Evolutionary conservation across 2,797 vertebrate genomes (phyloP).

Genomic region (Lepidocolaptes lacrymiger): DNA sequence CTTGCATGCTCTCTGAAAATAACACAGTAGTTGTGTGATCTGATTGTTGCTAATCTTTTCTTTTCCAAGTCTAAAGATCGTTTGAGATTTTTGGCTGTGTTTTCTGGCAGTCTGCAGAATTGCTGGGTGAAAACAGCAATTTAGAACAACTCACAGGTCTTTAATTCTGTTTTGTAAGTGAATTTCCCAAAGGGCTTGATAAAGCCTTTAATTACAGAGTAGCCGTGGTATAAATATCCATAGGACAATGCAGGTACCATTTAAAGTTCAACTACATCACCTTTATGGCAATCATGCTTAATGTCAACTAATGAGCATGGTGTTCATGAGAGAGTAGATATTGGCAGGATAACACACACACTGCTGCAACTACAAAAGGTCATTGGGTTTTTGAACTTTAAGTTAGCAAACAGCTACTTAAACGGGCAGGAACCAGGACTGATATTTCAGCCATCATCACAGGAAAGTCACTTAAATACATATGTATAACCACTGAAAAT

Average conservation of each 20-base stretch:
- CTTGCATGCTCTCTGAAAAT: conserved; percentile 14
- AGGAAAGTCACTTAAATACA: background rate
- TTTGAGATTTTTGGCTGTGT: background rate
- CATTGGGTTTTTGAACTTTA: conserved; percentile 32
- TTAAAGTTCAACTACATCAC: conserved; percentile 21
- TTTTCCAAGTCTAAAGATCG: background rate
- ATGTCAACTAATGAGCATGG: background rate
- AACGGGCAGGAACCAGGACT: background rate
- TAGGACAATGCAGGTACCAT: background rate
- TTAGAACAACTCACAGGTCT: background rate
- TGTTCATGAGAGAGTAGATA: background rate
- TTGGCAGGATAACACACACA: background rate
- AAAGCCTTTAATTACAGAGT: conserved; percentile 27
- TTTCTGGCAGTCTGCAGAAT: background rate
- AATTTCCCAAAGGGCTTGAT: background rate
- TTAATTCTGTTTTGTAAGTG: background rate
- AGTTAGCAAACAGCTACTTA: background rate
- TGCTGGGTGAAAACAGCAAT: conserved; percentile 34
- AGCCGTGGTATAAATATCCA: background rate
- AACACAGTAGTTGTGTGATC: background rate
- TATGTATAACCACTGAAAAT: background rate
- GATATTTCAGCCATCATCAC: background rate
- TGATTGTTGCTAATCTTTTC: conserved; percentile 32
- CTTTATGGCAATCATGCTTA: background rate
- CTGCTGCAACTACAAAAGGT: conserved; percentile 4